A percentile compares a stretch with the other conserved stretches of the same genome.
phyloP scores from a whole-genome alignment of 1,140 invertebrate genomes.

The Aculops lycopersici region DNA sequence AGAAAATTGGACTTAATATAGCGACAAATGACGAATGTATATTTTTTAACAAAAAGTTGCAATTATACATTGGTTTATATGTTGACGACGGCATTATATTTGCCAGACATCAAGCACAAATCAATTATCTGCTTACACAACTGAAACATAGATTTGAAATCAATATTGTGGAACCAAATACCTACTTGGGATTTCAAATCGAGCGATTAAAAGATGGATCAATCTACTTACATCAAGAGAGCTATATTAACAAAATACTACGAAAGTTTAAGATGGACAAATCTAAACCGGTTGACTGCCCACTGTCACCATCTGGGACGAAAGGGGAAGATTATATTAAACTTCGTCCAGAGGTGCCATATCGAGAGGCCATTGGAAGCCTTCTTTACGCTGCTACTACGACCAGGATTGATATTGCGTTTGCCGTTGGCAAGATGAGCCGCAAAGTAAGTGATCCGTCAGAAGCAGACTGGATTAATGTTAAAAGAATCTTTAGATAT shows the following conservation, averaged over 20 bases:
- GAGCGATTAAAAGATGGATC: too few relatives aligned
- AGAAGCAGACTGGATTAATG: slow-evolving; percentile 8
- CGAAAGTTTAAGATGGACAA: slow-evolving; percentile 13
- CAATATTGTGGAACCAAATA: too few relatives aligned
- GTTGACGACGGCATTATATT: too few relatives aligned
- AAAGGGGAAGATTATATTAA: too few relatives aligned
- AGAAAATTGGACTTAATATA: slow-evolving; percentile 7
- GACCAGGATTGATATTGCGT: slow-evolving; percentile 6
- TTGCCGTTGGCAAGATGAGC: slow-evolving; percentile 13
- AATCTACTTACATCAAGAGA: slow-evolving; percentile 5
- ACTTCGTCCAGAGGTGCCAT: slow-evolving; percentile 9
- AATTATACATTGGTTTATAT: too few relatives aligned
- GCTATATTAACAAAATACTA: slow-evolving; percentile 6
- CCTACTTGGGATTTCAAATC: too few relatives aligned
- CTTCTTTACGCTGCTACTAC: not conserved
- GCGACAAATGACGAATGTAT: too few relatives aligned
- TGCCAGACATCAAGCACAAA: too few relatives aligned
- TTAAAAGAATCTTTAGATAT: slow-evolving; percentile 12
- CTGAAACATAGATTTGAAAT: too few relatives aligned
- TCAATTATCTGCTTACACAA: too few relatives aligned
- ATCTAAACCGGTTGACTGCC: slow-evolving; percentile 11
- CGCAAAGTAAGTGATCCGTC: slow-evolving; percentile 8
- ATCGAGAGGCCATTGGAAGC: slow-evolving; percentile 7
- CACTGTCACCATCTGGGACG: too few relatives aligned
- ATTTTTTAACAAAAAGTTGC: too few relatives aligned